Base-by-base conservation (phyloP, 2,888 invertebrate species). In the Rhagonycha fulva region DNA sequence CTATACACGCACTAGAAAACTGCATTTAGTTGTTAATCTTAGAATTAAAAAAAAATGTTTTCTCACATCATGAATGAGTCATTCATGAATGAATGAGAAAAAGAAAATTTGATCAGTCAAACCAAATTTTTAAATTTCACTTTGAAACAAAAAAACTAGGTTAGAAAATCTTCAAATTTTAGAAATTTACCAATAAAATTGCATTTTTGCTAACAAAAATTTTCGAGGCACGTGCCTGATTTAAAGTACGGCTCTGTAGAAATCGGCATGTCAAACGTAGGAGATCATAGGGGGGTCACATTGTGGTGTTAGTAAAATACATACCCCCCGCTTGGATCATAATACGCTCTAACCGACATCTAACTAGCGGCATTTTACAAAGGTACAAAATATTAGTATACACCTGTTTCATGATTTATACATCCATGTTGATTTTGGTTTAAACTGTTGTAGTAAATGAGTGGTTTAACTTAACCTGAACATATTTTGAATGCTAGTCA, bases 341-440 rank as follows among this genome's bases (percentile, higher is more conserved):
- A 87, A 87, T 86, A 86, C 84, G 85, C 84, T 86, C 84, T 85
- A 86, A 86, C 87, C 84, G 85, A 86, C 85, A 86, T 85, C 85
- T 86, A 85, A 86, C 84, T 84, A 85, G 84, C 86, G 87, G 85
- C 84, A 83, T 82, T 82, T 82, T 81, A 83, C 85, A 85, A 86
- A 86, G 84, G 84, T 83, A 84, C 84, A 85, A 85, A 85, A 86
- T 86, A 85, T 84, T 83, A 82, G 82, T 83, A 83, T 84, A 84
- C 81, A 83, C 83, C 82, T 82, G 83, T 85, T 82, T 77, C 75
- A 78, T 81, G 81, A 81, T 82, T 81, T 81, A 82, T 82, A 80
- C 77, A 76, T 79, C 72, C 72, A 78, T 83, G 82, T 83, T 83
- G 83, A 83, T 82, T 83, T 83, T 82, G 75, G 72, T 80, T 79